Evolutionary conservation across 2,888 invertebrate species (phyloP).

Genomic region (Ennomos fuscantarius): DNA sequence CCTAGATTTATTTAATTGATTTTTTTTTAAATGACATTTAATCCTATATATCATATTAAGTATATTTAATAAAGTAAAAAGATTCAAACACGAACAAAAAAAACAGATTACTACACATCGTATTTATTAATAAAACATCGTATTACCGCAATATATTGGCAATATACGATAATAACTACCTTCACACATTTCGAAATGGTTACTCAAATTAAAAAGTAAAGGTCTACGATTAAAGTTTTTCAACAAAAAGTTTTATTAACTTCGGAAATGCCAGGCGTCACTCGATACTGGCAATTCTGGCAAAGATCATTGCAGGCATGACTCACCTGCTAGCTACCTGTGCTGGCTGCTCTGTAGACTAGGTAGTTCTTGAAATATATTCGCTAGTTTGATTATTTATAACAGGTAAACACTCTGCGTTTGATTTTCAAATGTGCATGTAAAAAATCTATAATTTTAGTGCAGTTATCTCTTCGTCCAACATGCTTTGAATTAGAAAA

Average conservation of each 20-base stretch:
- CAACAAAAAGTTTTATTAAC: constrained; percentile 12
- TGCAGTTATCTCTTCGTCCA: too few relatives aligned
- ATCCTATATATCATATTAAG: too few relatives aligned
- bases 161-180: constrained; percentile 4
- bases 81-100: too few relatives aligned
- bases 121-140: neutral
- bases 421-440: too few relatives aligned
- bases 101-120: neutral
- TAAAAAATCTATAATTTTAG: too few relatives aligned
- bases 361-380: constrained; percentile 14
- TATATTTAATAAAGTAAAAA: too few relatives aligned
- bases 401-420: too few relatives aligned
- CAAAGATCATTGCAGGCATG: constrained; percentile 29
- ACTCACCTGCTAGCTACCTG: constrained; percentile 36
- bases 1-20: too few relatives aligned
- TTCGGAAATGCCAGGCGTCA: constrained; percentile 36
- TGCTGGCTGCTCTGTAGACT: constrained; percentile 11
- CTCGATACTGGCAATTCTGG: constrained; percentile 14
- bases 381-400: constrained; percentile 1
- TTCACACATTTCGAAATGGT: constrained; percentile 9
- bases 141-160: constrained; percentile 1
- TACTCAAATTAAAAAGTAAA: constrained; percentile 5
- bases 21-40: too few relatives aligned
- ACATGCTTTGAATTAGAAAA: too few relatives aligned
- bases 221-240: constrained; percentile 7